Evolutionary conservation across 2,113 vertebrate species (phyloP).

Genomic region (Porphyrio hochstetteri): DNA sequence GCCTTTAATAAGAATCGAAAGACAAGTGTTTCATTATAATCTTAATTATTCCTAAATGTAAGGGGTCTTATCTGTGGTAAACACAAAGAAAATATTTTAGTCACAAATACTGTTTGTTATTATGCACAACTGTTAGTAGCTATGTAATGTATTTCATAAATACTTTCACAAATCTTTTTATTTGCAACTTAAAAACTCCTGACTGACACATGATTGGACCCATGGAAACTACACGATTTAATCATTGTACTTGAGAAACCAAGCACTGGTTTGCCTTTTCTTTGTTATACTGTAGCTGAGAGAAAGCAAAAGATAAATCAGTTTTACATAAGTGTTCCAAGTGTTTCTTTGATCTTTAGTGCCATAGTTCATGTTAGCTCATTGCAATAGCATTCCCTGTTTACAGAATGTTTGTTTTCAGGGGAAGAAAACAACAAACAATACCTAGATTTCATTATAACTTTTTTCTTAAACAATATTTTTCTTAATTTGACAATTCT

Average conservation of each 20-base stretch:
- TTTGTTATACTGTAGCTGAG: background rate
- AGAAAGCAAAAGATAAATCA: background rate
- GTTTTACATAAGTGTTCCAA: background rate
- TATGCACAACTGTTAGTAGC: background rate
- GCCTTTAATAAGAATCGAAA: conserved; percentile 7
- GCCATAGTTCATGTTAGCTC: background rate
- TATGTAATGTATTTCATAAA: background rate
- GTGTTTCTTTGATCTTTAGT: background rate
- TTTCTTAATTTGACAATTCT: background rate
- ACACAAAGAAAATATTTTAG: background rate
- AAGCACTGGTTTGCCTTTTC: background rate
- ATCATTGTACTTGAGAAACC: background rate
- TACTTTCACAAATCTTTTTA: background rate
- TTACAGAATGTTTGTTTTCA: background rate
- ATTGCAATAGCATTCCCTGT: background rate
- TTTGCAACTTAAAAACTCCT: background rate
- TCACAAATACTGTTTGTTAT: background rate
- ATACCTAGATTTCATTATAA: background rate
- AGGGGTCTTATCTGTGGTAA: background rate
- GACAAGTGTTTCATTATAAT: background rate
- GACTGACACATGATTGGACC: background rate
- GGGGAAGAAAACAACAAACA: background rate
- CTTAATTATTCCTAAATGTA: background rate
- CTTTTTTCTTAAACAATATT: background rate
- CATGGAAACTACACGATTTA: background rate